phyloP scores from a whole-genome alignment of 2,888 invertebrate species.

The Melitaea athalia region DNA sequence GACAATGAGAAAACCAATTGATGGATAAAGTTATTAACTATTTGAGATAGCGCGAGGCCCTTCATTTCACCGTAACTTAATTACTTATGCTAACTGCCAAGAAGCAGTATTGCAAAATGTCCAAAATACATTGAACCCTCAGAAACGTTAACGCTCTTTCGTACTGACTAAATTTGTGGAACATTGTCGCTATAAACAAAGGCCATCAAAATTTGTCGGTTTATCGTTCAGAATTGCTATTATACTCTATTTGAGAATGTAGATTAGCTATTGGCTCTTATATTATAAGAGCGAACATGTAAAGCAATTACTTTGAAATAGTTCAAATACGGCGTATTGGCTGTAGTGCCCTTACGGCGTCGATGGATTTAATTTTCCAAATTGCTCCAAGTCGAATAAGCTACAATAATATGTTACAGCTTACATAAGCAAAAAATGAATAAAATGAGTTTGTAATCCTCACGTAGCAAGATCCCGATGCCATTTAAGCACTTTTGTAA shows the following conservation, averaged over 20 bases:
- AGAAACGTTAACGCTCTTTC: conserved; percentile 27
- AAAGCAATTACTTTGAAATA: conserved; percentile 75
- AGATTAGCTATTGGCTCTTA: conserved; percentile 76
- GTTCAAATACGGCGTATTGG: conserved; percentile 60
- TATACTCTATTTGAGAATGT: conserved; percentile 72
- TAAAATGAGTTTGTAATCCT: neutral
- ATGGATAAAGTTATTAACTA: conserved; percentile 74
- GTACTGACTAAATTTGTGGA: conserved; percentile 7
- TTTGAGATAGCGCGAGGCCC: conserved; percentile 69
- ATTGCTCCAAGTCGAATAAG: neutral
- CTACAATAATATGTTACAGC: neutral
- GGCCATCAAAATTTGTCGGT: conserved; percentile 54
- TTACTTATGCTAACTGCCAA: conserved; percentile 71
- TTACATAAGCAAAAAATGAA: neutral
- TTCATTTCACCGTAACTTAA: conserved; percentile 75
- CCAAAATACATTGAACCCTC: conserved; percentile 44
- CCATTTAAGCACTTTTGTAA: too few species aligned
- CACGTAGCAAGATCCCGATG: too few species aligned
- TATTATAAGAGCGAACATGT: conserved; percentile 56
- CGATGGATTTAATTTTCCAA: conserved; percentile 27
- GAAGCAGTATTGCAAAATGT: conserved; percentile 49
- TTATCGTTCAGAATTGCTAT: conserved; percentile 56
- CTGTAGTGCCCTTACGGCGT: conserved; percentile 58
- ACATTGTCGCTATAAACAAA: conserved; percentile 43
- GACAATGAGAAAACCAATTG: conserved; percentile 59